A percentile compares a stretch with the other conserved stretches of the same genome.
phyloP scores from a whole-genome alignment of 2,113 vertebrate genomes.

The Eira barbara region DNA sequence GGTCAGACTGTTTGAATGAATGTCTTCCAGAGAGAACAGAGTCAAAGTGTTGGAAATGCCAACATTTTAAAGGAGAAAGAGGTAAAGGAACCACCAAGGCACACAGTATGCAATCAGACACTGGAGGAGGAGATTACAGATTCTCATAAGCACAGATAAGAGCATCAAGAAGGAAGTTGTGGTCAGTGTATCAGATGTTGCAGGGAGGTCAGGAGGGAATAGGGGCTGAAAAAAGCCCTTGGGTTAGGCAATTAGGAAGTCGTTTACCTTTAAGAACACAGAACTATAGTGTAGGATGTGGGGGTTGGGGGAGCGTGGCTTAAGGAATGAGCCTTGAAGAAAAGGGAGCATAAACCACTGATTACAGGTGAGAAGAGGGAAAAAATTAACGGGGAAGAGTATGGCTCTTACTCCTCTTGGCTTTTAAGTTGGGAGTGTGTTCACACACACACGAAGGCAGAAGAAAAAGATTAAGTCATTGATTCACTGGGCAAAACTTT shows the following conservation, averaged over 20 bases:
- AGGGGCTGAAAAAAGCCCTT: neutral
- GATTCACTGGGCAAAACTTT: neutral
- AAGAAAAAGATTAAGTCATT: neutral
- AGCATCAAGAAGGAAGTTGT: slow-evolving; percentile 9
- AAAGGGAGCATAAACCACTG: neutral
- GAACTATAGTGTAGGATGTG: neutral
- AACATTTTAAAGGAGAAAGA: slow-evolving; percentile 1
- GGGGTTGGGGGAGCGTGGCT: neutral
- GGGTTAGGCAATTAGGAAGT: slow-evolving; percentile 50
- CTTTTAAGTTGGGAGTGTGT: neutral
- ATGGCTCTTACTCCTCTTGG: neutral
- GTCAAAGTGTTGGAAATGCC: neutral
- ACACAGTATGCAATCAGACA: neutral
- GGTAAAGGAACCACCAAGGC: neutral
- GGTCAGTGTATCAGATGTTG: slow-evolving; percentile 21
- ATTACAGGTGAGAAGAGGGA: neutral
- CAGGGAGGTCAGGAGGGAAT: neutral
- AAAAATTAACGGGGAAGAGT: neutral
- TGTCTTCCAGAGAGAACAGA: neutral
- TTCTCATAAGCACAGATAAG: slow-evolving; percentile 1
- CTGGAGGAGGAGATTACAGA: neutral
- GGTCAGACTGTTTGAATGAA: neutral
- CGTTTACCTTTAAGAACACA: slow-evolving; percentile 17
- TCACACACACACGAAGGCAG: neutral
- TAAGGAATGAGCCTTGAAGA: neutral